Percentiles rank a stretch among this genome's conserved stretches.
Evolutionary conservation across 2,888 invertebrate species (phyloP).

Genomic region (Mamestra brassicae): DNA sequence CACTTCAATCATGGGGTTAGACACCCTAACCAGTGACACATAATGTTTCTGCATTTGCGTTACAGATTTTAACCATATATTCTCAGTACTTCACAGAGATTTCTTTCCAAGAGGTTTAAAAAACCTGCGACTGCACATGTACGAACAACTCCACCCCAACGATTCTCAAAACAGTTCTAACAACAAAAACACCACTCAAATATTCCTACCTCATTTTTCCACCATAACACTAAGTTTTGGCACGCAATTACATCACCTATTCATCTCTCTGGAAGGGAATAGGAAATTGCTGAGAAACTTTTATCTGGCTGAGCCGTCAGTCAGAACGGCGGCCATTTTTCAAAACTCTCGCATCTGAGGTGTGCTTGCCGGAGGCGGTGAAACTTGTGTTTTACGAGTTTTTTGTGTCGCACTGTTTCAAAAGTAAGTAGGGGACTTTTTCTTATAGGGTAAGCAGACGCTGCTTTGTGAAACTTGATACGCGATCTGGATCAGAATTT

Average conservation of each 20-base stretch:
- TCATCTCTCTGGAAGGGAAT: slow-evolving; percentile 64
- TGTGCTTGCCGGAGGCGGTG: slow-evolving; percentile 59
- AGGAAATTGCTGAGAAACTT: slow-evolving; percentile 71
- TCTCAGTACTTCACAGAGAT: not conserved
- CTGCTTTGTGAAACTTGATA: not conserved
- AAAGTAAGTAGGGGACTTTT: slow-evolving; percentile 13
- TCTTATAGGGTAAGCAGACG: not conserved
- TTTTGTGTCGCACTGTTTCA: slow-evolving; percentile 12
- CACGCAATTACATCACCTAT: slow-evolving; percentile 67
- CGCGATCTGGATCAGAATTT: too few species aligned
- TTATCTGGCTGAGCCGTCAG: slow-evolving; percentile 66
- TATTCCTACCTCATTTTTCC: slow-evolving; percentile 35
- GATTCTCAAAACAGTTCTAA: not conserved
- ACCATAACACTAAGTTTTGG: slow-evolving; percentile 56
- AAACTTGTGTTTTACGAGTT: slow-evolving; percentile 65
- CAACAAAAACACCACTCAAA: not conserved
- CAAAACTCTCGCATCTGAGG: slow-evolving; percentile 62
- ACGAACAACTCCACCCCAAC: not conserved
- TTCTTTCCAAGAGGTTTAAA: not conserved
- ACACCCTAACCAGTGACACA: too few species aligned
- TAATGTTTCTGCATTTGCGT: not conserved
- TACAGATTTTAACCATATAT: not conserved
- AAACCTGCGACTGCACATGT: not conserved
- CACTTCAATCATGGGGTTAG: too few species aligned
- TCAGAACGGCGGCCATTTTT: slow-evolving; percentile 65